Conservation (phyloP, 2,113 vertebrate genomes). For the Thryonomys swinderianus region DNA sequence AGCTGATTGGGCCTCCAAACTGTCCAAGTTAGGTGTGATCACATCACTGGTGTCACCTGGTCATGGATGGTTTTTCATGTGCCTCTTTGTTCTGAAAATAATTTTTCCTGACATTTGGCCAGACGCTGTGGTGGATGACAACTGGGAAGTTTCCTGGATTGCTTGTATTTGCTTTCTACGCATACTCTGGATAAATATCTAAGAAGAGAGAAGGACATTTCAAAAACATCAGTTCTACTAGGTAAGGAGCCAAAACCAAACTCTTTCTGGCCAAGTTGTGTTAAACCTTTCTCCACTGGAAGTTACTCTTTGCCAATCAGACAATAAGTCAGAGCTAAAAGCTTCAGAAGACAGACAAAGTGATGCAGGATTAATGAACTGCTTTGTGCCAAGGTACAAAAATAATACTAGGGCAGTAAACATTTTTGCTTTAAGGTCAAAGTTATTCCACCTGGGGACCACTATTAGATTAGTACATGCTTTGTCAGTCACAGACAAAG, state of each 20-base stretch:
- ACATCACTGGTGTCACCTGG: slow-evolving; percentile 13
- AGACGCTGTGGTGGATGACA: slow-evolving; percentile 37
- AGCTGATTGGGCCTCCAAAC: slow-evolving; percentile 5
- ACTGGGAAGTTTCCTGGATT: slow-evolving; percentile 12
- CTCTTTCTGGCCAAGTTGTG: slow-evolving; percentile 49
- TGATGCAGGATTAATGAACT: slow-evolving; percentile 68
- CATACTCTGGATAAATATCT: not conserved
- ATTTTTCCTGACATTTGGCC: slow-evolving; percentile 22
- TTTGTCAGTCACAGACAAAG: slow-evolving; percentile 58
- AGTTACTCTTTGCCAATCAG: slow-evolving; percentile 64
- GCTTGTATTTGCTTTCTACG: slow-evolving; percentile 39
- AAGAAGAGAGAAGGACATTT: not conserved
- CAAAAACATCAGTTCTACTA: slow-evolving; percentile 32
- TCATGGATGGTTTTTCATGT: not conserved
- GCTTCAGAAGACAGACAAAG: slow-evolving; percentile 66
- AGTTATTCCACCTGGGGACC: slow-evolving; percentile 57
- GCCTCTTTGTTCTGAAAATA: not conserved
- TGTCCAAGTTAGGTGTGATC: slow-evolving; percentile 55
- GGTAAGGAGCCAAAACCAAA: slow-evolving; percentile 68
- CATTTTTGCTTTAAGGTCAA: slow-evolving; percentile 75
- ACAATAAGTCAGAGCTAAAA: slow-evolving; percentile 63
- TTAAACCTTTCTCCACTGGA: slow-evolving; percentile 67
- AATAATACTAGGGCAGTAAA: slow-evolving; percentile 76
- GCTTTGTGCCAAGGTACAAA: slow-evolving; percentile 74
- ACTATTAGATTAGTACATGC: slow-evolving; percentile 63